Evolutionary conservation across 2,113 vertebrate species (phyloP).

Genomic region (Macroglossus sobrinus): DNA sequence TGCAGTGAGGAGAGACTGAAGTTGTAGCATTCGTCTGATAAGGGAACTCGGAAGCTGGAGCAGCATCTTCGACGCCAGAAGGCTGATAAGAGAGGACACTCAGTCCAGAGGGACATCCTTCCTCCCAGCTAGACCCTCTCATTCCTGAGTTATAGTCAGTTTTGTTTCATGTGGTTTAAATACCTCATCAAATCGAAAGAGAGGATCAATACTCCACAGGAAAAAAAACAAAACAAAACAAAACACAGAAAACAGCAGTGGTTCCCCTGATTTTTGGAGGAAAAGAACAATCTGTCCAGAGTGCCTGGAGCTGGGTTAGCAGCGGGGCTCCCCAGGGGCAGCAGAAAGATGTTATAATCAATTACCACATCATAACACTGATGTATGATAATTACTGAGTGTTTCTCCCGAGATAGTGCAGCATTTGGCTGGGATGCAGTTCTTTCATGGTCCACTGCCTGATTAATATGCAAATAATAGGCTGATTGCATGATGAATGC

Average conservation of each 20-base stretch:
- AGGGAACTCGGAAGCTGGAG: conserved; percentile 37
- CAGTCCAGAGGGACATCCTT: not conserved
- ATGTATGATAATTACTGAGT: conserved; percentile 94
- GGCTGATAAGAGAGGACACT: not conserved
- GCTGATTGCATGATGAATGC: conserved; percentile 92
- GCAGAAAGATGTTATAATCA: conserved; percentile 93
- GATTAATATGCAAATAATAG: conserved; percentile 97
- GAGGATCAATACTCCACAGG: not conserved
- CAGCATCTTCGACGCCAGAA: conserved; percentile 47
- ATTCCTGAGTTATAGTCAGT: not conserved
- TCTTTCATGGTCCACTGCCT: conserved; percentile 89
- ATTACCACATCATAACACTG: conserved; percentile 94
- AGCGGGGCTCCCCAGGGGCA: conserved; percentile 85
- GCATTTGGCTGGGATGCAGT: conserved; percentile 86
- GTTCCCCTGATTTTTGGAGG: conserved; percentile 69
- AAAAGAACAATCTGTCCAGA: conserved; percentile 72
- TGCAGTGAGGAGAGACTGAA: conserved; percentile 73
- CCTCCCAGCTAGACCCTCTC: not conserved
- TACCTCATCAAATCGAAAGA: conserved; percentile 52
- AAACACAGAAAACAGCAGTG: conserved; percentile 52
- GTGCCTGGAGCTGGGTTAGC: conserved; percentile 81
- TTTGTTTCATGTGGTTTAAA: not conserved
- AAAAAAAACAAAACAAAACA: conserved; percentile 16
- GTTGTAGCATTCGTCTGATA: conserved; percentile 42
- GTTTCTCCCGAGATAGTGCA: conserved; percentile 88